A percentile compares a stretch with the other conserved stretches of the same genome.
Evolutionary conservation across 2,888 invertebrate genomes (phyloP).

Genomic region (Busseola fusca): DNA sequence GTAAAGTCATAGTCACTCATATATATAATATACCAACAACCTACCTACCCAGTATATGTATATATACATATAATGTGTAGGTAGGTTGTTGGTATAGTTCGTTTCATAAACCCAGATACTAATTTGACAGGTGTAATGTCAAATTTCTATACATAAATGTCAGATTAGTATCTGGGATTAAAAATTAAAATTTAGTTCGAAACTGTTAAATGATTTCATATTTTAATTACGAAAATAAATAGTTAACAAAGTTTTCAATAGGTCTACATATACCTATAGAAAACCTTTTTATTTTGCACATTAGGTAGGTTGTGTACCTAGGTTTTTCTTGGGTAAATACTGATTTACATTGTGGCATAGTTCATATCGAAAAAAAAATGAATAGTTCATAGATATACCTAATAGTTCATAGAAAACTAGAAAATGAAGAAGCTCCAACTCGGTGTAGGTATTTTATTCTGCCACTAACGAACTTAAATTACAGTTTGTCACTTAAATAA

Average conservation of each 20-base stretch:
- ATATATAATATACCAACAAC: no score
- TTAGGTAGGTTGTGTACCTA: not conserved
- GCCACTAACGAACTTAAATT: not conserved
- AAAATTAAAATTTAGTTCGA: not conserved
- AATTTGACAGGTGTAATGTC: no score
- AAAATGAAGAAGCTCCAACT: not conserved
- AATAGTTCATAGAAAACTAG: no score
- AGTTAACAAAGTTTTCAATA: no score
- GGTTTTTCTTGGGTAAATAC: not conserved
- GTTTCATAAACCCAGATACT: no score
- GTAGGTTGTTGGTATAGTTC: not conserved
- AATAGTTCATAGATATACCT: no score
- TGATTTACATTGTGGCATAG: not conserved
- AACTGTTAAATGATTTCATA: not conserved
- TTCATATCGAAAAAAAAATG: not conserved
- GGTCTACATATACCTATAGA: no score
- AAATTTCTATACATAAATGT: no score
- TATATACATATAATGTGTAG: not conserved
- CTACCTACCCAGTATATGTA: no score
- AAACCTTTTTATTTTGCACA: not conserved
- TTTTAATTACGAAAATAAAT: not conserved
- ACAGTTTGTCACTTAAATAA: not conserved
- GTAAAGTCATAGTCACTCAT: conserved; percentile 15
- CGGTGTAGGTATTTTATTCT: not conserved
- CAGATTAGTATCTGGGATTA: no score